Percentiles rank a stretch among this genome's conserved stretches.
These are phyloP conservation scores for Agrochola circellaris DNA, from an alignment of 2,888 invertebrate genomes.

Conservation along the genomic window DNA sequence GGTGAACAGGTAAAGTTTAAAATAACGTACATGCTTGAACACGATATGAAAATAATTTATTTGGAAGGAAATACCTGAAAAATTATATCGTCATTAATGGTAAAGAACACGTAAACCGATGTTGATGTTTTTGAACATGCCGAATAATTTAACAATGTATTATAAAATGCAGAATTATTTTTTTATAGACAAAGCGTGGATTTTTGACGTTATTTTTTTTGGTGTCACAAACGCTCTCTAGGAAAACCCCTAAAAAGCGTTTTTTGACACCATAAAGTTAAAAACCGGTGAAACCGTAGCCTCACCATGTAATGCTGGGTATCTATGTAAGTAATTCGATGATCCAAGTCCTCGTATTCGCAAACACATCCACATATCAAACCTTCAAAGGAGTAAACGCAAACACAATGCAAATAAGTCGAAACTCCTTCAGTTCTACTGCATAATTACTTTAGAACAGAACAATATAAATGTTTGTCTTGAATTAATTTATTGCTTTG, in stretches of 20 bases:
- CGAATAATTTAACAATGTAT: no score
- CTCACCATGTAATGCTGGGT: not conserved
- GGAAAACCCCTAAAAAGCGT: not conserved
- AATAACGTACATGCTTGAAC: constrained; percentile 5
- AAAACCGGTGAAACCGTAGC: no score
- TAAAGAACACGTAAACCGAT: not conserved
- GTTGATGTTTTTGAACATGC: not conserved
- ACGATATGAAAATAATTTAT: not conserved
- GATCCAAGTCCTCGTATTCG: constrained; percentile 3
- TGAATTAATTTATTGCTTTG: constrained; percentile 42
- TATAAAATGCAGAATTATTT: not conserved
- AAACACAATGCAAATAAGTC: constrained; percentile 36
- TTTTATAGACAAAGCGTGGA: no score
- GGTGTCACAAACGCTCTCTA: not conserved
- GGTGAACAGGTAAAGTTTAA: not conserved
- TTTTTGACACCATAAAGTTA: not conserved
- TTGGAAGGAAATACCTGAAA: not conserved
- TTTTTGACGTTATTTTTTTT: not conserved
- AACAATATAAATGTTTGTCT: constrained; percentile 35
- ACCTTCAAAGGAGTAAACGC: constrained; percentile 21
- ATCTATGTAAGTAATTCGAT: constrained; percentile 6
- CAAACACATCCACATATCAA: constrained; percentile 16
- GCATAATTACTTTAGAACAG: constrained; percentile 35
- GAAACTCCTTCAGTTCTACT: constrained; percentile 23
- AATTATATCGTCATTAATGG: not conserved